Base-by-base conservation (phyloP, 2,888 invertebrate species). In the Drosophila suboccidentalis region DNA sequence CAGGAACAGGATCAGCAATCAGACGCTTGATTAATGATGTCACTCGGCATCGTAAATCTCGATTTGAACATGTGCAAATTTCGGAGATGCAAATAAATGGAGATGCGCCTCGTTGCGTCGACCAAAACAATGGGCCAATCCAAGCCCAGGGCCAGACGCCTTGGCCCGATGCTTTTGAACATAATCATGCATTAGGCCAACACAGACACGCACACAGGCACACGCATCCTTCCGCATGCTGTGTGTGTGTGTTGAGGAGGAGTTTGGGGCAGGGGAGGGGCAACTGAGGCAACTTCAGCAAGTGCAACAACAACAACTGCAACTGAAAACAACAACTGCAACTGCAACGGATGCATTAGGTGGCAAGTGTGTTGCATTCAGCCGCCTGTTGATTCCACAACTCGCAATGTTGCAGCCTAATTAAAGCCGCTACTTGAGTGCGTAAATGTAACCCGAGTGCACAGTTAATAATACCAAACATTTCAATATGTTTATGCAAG, bases 1-100 rank as follows among this genome's bases (percentile, higher is more conserved):
- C 92, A 92, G 91, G 91, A 92, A 92, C 92, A 92, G 92, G 92
- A 92, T 92, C 92, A 92, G 92, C 92, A 92, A 92, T 92, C 92
- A 92, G 92, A 87, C 88, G 92, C 91, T 92, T 92, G 92, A 92
- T 92, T 92, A 92, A 92, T 92, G 92, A 92, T 92, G 92, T 92
- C 92, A 92, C 90, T 91, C 86, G 83, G 85, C 89, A 82, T 91
- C 92, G 92, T 92, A 92, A 92, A 92, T 92, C 92, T 92, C 89
- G 91, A 92, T 92, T 92, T 90, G 90, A 90, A 90, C 90, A 90
- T 90, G 90, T 90, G 90, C 89, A 90, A 90, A 90, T 90, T 89
- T 88, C 62, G 78, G 36, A 78, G 36, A 78, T 85, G 89, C 85
- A 90, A 90, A 90, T 90, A 88, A 82, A 89, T 85, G 81, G 85